Conservation (phyloP, 2,888 invertebrate genomes). For the Lamproptera curius region DNA sequence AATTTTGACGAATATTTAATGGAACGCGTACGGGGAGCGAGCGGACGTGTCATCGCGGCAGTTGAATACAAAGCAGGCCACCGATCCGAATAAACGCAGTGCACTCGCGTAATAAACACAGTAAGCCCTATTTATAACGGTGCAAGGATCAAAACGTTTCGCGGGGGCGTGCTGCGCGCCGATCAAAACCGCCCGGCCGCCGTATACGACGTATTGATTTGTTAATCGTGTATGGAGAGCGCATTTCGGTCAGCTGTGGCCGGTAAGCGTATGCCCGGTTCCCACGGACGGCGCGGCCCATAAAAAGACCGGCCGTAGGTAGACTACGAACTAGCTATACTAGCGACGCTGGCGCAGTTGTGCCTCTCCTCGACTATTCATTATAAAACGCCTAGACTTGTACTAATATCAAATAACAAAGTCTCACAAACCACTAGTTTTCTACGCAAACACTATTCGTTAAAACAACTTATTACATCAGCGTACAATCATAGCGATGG, state of each 20-base stretch:
- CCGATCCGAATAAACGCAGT: conserved; percentile 32
- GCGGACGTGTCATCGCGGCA: conserved; percentile 55
- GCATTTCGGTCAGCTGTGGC: conserved; percentile 77
- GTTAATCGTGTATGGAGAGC: conserved; percentile 74
- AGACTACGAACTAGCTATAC: too few relatives aligned
- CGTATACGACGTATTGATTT: conserved; percentile 68
- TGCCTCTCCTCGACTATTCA: too few relatives aligned
- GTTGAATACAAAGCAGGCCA: conserved; percentile 54
- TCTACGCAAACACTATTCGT: too few relatives aligned
- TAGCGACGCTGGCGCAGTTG: conserved; percentile 41
- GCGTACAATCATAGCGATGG: too few relatives aligned
- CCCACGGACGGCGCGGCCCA: conserved; percentile 73
- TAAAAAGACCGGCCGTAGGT: conserved; percentile 69
- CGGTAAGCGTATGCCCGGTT: conserved; percentile 74
- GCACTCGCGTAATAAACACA: neutral
- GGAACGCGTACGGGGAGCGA: conserved; percentile 33
- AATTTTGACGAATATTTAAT: conserved; percentile 67
- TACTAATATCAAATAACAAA: too few relatives aligned
- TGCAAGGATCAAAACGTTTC: conserved; percentile 44
- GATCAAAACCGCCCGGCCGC: conserved; percentile 59
- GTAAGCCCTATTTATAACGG: conserved; percentile 26
- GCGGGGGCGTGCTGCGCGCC: conserved; percentile 48
- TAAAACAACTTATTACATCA: too few relatives aligned
- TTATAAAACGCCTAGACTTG: too few relatives aligned
- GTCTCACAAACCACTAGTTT: neutral